phyloP scores from a whole-genome alignment of 2,888 invertebrate genomes.

The Anarsia innoxiella region DNA sequence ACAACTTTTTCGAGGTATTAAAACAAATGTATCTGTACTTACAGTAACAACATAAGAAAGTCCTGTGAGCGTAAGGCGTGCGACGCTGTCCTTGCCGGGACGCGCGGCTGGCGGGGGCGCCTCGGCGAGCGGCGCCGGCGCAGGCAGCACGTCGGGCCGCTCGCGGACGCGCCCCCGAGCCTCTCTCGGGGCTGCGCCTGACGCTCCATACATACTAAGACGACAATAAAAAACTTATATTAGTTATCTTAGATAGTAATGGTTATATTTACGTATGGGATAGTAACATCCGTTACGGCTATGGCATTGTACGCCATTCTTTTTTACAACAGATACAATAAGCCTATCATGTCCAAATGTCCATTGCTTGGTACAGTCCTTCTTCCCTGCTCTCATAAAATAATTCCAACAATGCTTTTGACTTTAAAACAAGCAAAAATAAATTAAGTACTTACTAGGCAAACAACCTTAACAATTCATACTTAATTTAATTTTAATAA shows the following conservation, averaged over 20 bases:
- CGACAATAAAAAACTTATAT: neutral
- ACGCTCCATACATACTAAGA: conserved; percentile 65
- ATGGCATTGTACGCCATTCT: too few relatives aligned
- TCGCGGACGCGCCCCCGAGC: conserved; percentile 64
- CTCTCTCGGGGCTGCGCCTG: conserved; percentile 72
- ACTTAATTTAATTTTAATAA: neutral
- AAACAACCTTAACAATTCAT: neutral
- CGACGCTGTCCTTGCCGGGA: conserved; percentile 85
- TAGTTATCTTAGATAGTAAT: too few relatives aligned
- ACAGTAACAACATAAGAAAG: conserved; percentile 87
- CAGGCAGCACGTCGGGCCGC: conserved; percentile 67
- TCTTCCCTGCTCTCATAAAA: too few relatives aligned
- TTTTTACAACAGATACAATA: too few relatives aligned
- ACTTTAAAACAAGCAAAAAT: too few relatives aligned
- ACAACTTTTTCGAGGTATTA: neutral
- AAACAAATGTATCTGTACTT: conserved; percentile 40
- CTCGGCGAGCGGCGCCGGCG: conserved; percentile 58
- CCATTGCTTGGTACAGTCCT: too few relatives aligned
- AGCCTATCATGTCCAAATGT: too few relatives aligned
- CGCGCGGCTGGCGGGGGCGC: conserved; percentile 49
- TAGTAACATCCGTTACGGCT: too few relatives aligned
- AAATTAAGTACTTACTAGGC: too few relatives aligned
- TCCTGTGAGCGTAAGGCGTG: conserved; percentile 87
- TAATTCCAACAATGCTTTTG: too few relatives aligned
- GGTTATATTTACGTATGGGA: too few relatives aligned